These are phyloP conservation scores for Agonopterix arenella DNA, from an alignment of 2,888 invertebrate genomes.

Conservation along the genomic window DNA sequence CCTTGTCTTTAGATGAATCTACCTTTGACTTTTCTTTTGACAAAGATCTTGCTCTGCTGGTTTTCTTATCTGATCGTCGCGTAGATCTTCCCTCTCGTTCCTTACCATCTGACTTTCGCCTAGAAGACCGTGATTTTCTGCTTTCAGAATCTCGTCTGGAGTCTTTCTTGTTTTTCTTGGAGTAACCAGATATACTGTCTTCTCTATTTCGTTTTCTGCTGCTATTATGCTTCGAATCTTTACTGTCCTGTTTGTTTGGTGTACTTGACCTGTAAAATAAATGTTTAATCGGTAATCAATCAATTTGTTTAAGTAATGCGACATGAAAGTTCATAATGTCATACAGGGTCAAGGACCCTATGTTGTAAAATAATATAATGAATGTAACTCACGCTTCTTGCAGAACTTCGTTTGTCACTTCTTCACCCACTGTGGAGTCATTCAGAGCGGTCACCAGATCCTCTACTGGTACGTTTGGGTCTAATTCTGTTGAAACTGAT, in stretches of 20 bases:
- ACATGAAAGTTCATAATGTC: too few relatives aligned
- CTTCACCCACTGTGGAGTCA: conserved; percentile 59
- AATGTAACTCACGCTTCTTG: conserved; percentile 31
- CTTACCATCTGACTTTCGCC: conserved; percentile 42
- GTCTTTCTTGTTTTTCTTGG: conserved; percentile 45
- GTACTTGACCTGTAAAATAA: conserved; percentile 11
- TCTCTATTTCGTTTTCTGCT: conserved; percentile 39
- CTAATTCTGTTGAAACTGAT: conserved; percentile 78
- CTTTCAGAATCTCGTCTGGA: conserved; percentile 50
- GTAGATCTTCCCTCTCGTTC: conserved; percentile 46
- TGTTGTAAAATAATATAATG: conserved; percentile 1
- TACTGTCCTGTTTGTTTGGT: conserved; percentile 22
- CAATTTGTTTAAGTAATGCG: too few relatives aligned
- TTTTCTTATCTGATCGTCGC: conserved; percentile 44
- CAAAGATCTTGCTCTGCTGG: conserved; percentile 33
- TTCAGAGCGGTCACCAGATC: conserved; percentile 81
- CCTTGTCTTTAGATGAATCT: conserved; percentile 41
- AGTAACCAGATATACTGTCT: conserved; percentile 22
- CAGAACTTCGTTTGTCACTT: conserved; percentile 21
- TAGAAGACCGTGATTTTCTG: conserved; percentile 48
- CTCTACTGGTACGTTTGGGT: conserved; percentile 80
- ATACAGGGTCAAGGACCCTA: too few relatives aligned
- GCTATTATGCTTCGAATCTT: conserved; percentile 27
- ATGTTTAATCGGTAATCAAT: neutral
- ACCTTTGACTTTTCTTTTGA: conserved; percentile 40